Conservation (phyloP, 2,888 invertebrate genomes). For the Thysanoteuthis rhombus region DNA sequence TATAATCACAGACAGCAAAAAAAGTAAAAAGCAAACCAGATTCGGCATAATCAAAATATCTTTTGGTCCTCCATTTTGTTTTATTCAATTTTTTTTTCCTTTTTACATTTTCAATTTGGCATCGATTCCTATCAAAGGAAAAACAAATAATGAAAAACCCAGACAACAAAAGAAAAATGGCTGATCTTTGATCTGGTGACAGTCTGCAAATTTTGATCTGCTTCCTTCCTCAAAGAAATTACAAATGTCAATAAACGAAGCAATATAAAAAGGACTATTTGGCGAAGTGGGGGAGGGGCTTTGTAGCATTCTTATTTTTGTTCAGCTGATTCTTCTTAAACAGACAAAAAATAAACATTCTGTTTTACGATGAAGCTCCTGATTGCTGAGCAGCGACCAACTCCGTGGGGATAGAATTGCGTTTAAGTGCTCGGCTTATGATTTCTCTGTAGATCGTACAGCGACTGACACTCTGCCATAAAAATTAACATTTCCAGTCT, state of each 20-base stretch:
- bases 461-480: no score
- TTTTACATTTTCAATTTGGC: not conserved
- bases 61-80: not conserved
- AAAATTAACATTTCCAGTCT: no score
- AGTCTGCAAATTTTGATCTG: not conserved
- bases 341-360: no score
- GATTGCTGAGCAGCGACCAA: no score
- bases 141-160: not conserved
- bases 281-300: not conserved
- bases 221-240: not conserved
- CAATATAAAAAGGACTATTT: not conserved
- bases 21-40: not conserved
- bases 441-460: no score
- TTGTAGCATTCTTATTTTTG: no score
- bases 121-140: not conserved
- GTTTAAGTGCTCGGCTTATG: no score
- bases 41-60: not conserved
- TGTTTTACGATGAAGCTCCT: no score
- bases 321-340: no score
- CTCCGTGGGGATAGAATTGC: no score
- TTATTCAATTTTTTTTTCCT: no score
- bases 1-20: not conserved
- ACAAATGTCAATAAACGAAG: not conserved
- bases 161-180: not conserved
- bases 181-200: constrained; percentile 12